Base-by-base conservation (phyloP, 1,140 invertebrate genomes). In the Piezodorus guildinii region DNA sequence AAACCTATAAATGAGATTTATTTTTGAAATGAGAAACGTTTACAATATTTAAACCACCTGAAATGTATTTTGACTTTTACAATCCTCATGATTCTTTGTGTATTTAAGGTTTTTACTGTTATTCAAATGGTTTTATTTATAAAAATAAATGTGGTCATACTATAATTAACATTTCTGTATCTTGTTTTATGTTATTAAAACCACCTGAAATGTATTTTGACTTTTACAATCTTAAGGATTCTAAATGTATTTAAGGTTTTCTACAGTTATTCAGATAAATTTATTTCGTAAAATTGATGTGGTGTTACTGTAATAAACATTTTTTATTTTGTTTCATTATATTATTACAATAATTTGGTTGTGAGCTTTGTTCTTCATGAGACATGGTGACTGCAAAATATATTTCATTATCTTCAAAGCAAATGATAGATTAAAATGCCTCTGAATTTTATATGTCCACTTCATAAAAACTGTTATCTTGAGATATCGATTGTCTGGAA, bases 401-500 rank as follows among this genome's bases (percentile, higher is more conserved):
- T n/a, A n/a, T n/a, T n/a, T n/a, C n/a, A n/a, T n/a, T n/a, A n/a
- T n/a, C n/a, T n/a, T n/a, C n/a, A n/a, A n/a, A n/a, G n/a, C n/a
- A n/a, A n/a, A n/a, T n/a, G n/a, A n/a, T n/a, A n/a, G n/a, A n/a
- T n/a, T n/a, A n/a, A n/a, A n/a, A n/a, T n/a, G n/a, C n/a, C n/a
- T n/a, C n/a, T n/a, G n/a, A n/a, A n/a, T n/a, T n/a, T n/a, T n/a
- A n/a, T n/a, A n/a, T n/a, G n/a, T n/a, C n/a, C n/a, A n/a, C n/a
- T n/a, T n/a, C n/a, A n/a, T n/a, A n/a, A n/a, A n/a, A n/a, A n/a
- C n/a, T n/a, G n/a, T 39, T 10, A 16, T 39, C 4, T 61, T n/a
- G 6, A 16, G 25, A 10, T 27, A 15, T 27, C 43, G 45, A 34
- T 23, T 45, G 43, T 23, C 19, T 21, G n/a, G 54, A 15, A 74